A percentile compares a stretch with the other conserved stretches of the same genome.
Conservation (phyloP, 2,113 vertebrate genomes). For the Phalacrocorax pelagicus region DNA sequence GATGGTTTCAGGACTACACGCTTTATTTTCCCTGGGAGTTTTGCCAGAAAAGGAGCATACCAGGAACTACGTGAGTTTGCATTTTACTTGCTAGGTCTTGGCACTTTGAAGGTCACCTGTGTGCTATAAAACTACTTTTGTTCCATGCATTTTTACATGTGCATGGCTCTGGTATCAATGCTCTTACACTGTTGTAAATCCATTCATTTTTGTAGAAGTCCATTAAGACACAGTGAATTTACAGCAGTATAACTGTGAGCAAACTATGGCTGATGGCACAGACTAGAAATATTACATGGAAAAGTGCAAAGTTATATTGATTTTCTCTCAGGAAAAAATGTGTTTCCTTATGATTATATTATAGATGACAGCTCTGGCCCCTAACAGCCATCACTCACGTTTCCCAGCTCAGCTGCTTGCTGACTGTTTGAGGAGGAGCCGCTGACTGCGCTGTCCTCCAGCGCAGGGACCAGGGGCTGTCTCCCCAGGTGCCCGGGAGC, state of each 20-base stretch:
- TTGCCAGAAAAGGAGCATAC: neutral
- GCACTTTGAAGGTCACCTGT: neutral
- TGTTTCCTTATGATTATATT: constrained; percentile 50
- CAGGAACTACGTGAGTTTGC: neutral
- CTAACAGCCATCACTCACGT: neutral
- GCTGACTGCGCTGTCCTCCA: neutral
- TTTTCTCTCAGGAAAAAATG: constrained; percentile 60
- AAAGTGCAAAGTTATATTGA: constrained; percentile 66
- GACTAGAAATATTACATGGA: constrained; percentile 52
- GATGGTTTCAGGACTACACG: fast-evolving
- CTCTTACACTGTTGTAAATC: constrained; percentile 5
- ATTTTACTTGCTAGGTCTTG: neutral
- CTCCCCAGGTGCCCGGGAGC: neutral
- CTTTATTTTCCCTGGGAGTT: neutral
- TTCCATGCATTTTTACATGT: neutral
- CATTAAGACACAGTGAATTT: constrained; percentile 34
- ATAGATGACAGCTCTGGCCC: constrained; percentile 33
- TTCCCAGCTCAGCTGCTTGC: neutral
- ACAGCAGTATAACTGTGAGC: constrained; percentile 9
- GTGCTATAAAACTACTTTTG: neutral
- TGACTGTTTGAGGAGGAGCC: neutral
- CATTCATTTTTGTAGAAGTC: constrained; percentile 8
- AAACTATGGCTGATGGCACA: constrained; percentile 2
- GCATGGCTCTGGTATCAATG: neutral
- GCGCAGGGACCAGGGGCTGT: neutral